Conservation (phyloP, 1,140 invertebrate genomes). For the Teleogryllus occipitalis region DNA sequence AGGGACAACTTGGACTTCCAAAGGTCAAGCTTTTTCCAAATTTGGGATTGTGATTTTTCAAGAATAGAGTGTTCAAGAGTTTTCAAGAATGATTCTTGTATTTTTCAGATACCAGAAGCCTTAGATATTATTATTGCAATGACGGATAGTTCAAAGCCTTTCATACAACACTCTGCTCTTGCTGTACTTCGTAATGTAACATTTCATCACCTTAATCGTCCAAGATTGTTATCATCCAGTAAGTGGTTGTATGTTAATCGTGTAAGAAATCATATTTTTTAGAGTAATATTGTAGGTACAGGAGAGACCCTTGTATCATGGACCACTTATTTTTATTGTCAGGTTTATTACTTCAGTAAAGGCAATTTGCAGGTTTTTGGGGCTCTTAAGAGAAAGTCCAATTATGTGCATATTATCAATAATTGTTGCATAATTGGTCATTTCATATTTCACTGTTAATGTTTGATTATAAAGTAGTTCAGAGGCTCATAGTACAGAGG, state of each 20-base stretch:
- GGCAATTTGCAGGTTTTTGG: not conserved
- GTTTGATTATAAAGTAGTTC: no score
- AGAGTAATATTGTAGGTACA: not conserved
- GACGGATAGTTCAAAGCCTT: not conserved
- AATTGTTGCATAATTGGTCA: not conserved
- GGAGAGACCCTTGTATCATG: not conserved
- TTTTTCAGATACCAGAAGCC: slow-evolving; percentile 12
- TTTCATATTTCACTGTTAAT: no score
- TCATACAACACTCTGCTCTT: slow-evolving; percentile 25
- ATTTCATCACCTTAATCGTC: slow-evolving; percentile 34
- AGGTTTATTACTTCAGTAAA: not conserved
- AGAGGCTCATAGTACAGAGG: not conserved
- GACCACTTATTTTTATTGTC: not conserved
- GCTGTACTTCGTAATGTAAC: slow-evolving; percentile 34
- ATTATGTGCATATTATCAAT: not conserved
- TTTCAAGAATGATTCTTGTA: not conserved
- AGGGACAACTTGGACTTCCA: slow-evolving; percentile 27
- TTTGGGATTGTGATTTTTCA: not conserved
- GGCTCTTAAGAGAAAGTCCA: not conserved
- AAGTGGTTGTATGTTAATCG: not conserved
- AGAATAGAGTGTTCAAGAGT: not conserved
- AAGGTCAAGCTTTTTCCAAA: slow-evolving; percentile 16
- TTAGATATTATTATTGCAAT: slow-evolving; percentile 12
- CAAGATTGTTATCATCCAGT: slow-evolving; percentile 34
- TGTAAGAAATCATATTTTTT: not conserved